Conservation (phyloP, 2,113 vertebrate species). For the Phylloscopus trochilus region DNA sequence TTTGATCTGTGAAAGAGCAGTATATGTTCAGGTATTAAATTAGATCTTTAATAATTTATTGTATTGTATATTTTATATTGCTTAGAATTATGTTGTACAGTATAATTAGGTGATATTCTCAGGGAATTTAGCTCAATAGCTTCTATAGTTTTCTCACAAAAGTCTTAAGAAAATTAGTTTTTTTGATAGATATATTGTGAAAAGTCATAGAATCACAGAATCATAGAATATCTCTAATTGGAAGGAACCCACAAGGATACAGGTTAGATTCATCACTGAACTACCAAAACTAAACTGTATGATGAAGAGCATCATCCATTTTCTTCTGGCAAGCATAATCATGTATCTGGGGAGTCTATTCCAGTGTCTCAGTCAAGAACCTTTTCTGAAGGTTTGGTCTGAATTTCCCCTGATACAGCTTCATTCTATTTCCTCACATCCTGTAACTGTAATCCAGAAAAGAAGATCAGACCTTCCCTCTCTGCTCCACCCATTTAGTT, state of each 20-base stretch:
- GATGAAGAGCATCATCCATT: background rate
- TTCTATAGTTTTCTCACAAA: background rate
- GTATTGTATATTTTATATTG: background rate
- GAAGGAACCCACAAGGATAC: background rate
- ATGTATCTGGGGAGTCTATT: background rate
- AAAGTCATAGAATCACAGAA: background rate
- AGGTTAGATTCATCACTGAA: fast-evolving
- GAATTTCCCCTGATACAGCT: background rate
- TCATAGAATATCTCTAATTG: background rate
- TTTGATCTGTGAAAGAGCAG: background rate
- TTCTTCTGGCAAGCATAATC: background rate
- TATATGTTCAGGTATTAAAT: background rate
- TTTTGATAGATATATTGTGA: background rate
- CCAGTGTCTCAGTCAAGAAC: background rate
- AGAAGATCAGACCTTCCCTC: background rate
- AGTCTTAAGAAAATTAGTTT: fast-evolving
- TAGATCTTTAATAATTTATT: background rate
- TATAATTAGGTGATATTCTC: background rate
- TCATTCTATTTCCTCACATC: fast-evolving
- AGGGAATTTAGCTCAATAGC: background rate
- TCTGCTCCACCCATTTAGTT: fast-evolving
- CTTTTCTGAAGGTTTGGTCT: background rate
- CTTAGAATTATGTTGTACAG: background rate
- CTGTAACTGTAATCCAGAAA: background rate
- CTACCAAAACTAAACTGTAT: background rate